Evolutionary conservation across 1,140 invertebrate species (phyloP).

Genomic region (Euura lappo): DNA sequence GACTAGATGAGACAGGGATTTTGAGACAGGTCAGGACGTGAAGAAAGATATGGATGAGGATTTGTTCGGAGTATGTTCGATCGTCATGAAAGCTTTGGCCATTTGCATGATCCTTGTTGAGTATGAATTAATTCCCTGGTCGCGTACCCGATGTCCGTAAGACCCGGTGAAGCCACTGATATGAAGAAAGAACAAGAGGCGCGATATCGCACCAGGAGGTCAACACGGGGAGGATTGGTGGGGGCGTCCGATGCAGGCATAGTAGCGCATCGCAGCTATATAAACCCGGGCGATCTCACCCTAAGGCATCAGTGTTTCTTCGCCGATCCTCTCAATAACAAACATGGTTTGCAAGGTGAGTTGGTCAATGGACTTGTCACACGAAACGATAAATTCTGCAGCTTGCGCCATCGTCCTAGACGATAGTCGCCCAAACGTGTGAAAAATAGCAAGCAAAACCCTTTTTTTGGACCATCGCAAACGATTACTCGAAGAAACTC

Average conservation of each 20-base stretch:
- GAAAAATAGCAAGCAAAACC: no score
- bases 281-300: slow-evolving; percentile 53
- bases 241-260: slow-evolving; percentile 13
- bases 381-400: no score
- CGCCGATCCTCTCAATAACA: slow-evolving; percentile 40
- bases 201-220: not conserved
- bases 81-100: not conserved
- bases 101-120: not conserved
- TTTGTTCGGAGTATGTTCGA: no score
- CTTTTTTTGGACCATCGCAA: no score
- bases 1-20: no score
- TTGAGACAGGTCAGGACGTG: no score
- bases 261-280: slow-evolving; percentile 48
- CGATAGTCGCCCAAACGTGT: no score
- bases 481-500: no score
- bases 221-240: not conserved
- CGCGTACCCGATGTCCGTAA: slow-evolving; percentile 1
- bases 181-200: slow-evolving; percentile 2
- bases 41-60: no score
- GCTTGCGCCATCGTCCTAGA: no score
- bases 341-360: slow-evolving; percentile 56
- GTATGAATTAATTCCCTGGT: slow-evolving; percentile 1
- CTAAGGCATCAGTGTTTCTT: slow-evolving; percentile 52
- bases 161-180: not conserved
- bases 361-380: not conserved